Base-by-base conservation (phyloP, 2,888 invertebrate species). In the Protophormia terraenovae region DNA sequence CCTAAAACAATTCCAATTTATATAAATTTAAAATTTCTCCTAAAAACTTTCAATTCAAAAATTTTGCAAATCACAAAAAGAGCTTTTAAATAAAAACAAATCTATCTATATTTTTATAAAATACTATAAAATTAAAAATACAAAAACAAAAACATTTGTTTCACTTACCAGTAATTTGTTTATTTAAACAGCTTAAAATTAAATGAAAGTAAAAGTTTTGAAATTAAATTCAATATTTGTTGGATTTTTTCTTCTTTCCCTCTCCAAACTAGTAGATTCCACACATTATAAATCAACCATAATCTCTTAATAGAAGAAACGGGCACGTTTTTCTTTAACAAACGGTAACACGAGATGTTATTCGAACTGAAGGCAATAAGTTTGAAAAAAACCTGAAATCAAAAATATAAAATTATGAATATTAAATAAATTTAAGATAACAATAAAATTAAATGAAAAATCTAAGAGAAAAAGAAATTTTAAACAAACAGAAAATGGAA, bases 281-380 rank as follows among this genome's bases (percentile, higher is more conserved):
- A 41, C 55, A 67, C 47, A 29, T 67, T 19, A 47, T 45, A 45
- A 45, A 16, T 64, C 24, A 7, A 12, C 38, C 32, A 64, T 66
- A 78, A 75, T 60, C 73, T 62, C 62, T 38, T 22, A 62, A 50
- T 53, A 16, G 47, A 27, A 69, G 10, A 64, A 50, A 64, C 22
- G 38, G 24, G 55, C 79, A 84, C 71, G 75, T 64, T 83, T 53
- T 50, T 29, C 35, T 53, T 12, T n/a, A 32, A 69, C 35, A 29
- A 64, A 55, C 8, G 14, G 67, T 72, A 71, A 82, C 24, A 35
- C 41, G 45, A 64, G 47, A 77, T 41, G 69, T 38, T 22, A 16
- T 16, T 38, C n/a, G 19, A 83, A 77, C 29, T 82, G 62, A 41
- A 45, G 27, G n/a, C 69, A 35, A 75, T 47, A 38, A 60, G 38